These are phyloP conservation scores for Percopsis omiscomaycus DNA, from an alignment of 2,797 vertebrate species.

Conservation along the genomic window DNA sequence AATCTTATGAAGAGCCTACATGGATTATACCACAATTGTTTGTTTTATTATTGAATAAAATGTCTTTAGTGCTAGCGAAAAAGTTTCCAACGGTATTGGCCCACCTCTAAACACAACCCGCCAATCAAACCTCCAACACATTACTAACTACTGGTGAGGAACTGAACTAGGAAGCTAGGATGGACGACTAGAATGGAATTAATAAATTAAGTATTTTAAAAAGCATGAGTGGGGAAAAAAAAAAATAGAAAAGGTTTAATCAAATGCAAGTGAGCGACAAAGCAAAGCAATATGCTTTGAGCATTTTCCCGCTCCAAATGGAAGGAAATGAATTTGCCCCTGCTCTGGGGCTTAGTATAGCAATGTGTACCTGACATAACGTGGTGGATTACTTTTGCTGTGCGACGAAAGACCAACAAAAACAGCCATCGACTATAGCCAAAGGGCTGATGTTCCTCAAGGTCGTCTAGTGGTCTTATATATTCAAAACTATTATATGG, in stretches of 20 bases:
- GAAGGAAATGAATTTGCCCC: too few relatives aligned
- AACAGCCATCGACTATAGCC: constrained; percentile 1
- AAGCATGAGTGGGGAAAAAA: constrained; percentile 10
- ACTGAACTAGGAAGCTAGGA: constrained; percentile 73
- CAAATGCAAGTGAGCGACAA: constrained; percentile 51
- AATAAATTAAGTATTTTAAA: constrained; percentile 39
- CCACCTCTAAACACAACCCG: constrained; percentile 58
- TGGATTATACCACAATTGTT: too few relatives aligned
- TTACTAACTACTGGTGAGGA: constrained; percentile 69
- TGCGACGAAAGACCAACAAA: constrained; percentile 11
- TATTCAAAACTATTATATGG: neutral
- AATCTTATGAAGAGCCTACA: too few relatives aligned
- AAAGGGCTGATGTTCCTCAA: neutral
- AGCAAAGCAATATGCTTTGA: constrained; percentile 64
- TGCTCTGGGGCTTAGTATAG: too few relatives aligned
- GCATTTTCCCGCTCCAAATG: constrained; percentile 5
- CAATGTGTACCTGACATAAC: too few relatives aligned
- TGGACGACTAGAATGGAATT: constrained; percentile 48
- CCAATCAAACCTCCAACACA: constrained; percentile 55
- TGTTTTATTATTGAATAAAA: too few relatives aligned
- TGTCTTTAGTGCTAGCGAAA: too few relatives aligned
- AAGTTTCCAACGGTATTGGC: constrained; percentile 17
- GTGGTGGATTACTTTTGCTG: neutral
- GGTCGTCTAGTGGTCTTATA: too few relatives aligned
- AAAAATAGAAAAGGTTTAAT: constrained; percentile 29